Evolutionary conservation across 2,113 vertebrate genomes (phyloP).

Genomic region (Microtus montanus): DNA sequence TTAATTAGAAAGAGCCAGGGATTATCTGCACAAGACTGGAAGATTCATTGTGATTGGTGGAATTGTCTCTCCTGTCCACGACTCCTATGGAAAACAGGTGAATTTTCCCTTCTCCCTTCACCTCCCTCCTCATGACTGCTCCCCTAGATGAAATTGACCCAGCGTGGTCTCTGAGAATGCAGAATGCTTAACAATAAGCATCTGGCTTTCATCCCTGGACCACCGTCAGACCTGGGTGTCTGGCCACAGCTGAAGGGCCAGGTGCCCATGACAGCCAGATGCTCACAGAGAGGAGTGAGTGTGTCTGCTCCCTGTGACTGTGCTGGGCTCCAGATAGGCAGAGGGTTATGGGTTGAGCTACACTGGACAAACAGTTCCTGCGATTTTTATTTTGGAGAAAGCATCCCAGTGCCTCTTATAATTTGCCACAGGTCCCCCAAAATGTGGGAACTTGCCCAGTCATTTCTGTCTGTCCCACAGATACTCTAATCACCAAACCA

Average conservation of each 20-base stretch:
- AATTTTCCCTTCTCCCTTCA: constrained; percentile 37
- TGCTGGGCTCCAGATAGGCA: background rate
- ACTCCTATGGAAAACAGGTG: constrained; percentile 98
- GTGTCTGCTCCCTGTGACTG: fast-evolving
- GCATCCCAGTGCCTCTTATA: background rate
- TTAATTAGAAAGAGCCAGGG: constrained; percentile 93
- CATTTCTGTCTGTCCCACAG: background rate
- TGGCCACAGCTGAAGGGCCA: background rate
- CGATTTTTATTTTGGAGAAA: constrained; percentile 7
- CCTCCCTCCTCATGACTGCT: background rate
- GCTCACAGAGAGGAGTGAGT: background rate
- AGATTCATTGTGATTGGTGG: constrained; percentile 98
- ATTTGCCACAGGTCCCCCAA: background rate
- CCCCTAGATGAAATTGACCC: background rate
- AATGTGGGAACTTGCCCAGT: background rate
- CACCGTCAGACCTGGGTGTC: background rate
- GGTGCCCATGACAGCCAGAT: background rate
- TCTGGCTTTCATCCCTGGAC: background rate
- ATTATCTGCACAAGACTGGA: constrained; percentile 96
- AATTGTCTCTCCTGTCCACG: constrained; percentile 97
- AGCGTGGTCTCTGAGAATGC: background rate
- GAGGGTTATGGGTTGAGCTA: background rate
- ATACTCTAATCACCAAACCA: background rate
- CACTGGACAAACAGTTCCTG: background rate
- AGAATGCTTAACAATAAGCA: background rate